Conservation (phyloP, 1,140 invertebrate genomes). For the Telenomus remus region DNA sequence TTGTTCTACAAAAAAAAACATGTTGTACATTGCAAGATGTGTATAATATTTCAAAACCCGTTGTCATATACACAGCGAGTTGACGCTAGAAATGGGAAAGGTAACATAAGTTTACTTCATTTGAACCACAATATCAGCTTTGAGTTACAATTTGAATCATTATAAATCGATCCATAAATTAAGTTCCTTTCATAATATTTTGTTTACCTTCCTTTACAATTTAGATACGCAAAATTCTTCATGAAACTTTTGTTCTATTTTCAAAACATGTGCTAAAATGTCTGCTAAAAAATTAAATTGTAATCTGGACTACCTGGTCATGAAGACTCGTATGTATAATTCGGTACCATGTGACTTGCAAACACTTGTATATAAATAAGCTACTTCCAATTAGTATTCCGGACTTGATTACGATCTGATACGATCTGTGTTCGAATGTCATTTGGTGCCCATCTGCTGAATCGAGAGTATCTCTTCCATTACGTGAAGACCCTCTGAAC, state of each 20-base stretch:
- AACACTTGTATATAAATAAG: constrained; percentile 39
- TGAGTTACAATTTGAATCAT: too few species aligned
- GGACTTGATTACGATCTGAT: constrained; percentile 48
- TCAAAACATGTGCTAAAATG: too few species aligned
- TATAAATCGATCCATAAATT: too few species aligned
- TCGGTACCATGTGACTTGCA: background rate
- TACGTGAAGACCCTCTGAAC: constrained; percentile 42
- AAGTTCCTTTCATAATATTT: too few species aligned
- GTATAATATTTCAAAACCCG: constrained; percentile 33
- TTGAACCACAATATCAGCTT: too few species aligned
- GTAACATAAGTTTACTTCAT: too few species aligned
- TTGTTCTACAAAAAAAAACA: constrained; percentile 28
- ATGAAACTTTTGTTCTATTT: too few species aligned
- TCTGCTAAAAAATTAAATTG: too few species aligned
- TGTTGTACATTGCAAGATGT: constrained; percentile 15
- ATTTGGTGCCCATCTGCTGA: constrained; percentile 48
- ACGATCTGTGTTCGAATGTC: constrained; percentile 51
- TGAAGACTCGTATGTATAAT: constrained; percentile 1
- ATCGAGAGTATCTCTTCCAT: constrained; percentile 46
- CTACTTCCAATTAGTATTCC: constrained; percentile 46
- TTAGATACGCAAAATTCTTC: too few species aligned
- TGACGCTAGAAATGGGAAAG: too few species aligned
- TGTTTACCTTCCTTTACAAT: too few species aligned
- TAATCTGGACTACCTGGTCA: background rate
- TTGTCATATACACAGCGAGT: constrained; percentile 6